Evolutionary conservation across 2,113 vertebrate species (phyloP).

Genomic region (Ctenomys sociabilis): DNA sequence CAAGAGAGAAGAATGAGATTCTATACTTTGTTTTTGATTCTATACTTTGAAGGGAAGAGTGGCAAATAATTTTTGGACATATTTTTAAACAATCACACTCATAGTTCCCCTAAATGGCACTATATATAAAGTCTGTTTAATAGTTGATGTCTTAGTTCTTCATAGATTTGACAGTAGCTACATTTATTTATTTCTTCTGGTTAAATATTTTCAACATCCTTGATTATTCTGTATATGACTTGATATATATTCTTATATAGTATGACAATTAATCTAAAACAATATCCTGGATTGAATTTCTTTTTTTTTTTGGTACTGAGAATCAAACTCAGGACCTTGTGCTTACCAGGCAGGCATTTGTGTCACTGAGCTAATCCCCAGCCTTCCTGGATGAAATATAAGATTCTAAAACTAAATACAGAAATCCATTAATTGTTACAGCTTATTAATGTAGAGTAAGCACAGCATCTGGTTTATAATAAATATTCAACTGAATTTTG

Average conservation of each 20-base stretch:
- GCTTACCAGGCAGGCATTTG: no score
- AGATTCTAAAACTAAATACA: neutral
- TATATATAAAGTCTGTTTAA: neutral
- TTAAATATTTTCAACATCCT: slow-evolving; percentile 12
- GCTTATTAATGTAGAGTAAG: neutral
- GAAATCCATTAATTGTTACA: neutral
- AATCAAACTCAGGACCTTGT: no score
- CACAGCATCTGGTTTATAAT: neutral
- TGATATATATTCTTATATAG: neutral
- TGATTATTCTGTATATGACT: neutral
- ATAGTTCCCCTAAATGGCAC: slow-evolving; percentile 7
- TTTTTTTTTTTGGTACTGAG: no score
- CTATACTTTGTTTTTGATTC: neutral
- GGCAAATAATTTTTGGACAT: slow-evolving; percentile 8
- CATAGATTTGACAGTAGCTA: neutral
- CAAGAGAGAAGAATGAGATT: neutral
- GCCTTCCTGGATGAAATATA: neutral
- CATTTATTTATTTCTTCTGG: neutral
- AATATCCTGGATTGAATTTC: neutral
- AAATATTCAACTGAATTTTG: slow-evolving; percentile 15
- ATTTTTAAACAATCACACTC: neutral
- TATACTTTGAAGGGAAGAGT: neutral
- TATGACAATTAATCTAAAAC: neutral
- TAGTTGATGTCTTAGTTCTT: neutral
- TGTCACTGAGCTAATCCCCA: no score